These are phyloP conservation scores for Epistrophella euchroma DNA, from an alignment of 2,888 invertebrate species.

Conservation along the genomic window DNA sequence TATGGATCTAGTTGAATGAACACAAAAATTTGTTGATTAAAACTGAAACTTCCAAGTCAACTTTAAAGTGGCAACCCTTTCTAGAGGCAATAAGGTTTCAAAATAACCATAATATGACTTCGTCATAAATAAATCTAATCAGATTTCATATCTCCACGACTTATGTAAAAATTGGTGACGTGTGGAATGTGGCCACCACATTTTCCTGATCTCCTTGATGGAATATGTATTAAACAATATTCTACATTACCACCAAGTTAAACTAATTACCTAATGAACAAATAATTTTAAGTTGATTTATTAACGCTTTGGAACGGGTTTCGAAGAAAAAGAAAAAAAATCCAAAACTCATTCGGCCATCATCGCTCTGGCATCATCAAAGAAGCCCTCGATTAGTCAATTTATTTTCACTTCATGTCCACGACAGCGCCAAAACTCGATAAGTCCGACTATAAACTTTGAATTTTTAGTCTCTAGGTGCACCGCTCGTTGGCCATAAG, in stretches of 20 bases:
- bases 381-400: conserved; percentile 63
- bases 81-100: not conserved
- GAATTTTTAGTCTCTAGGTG: conserved; percentile 27
- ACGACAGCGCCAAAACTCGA: conserved; percentile 9
- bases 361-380: conserved; percentile 57
- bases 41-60: no score
- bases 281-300: conserved; percentile 76
- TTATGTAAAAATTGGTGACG: not conserved
- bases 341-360: conserved; percentile 40
- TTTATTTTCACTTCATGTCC: conserved; percentile 54
- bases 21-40: no score
- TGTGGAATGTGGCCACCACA: conserved; percentile 15
- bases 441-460: conserved; percentile 50
- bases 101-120: not conserved
- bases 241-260: conserved; percentile 67
- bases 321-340: not conserved
- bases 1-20: not conserved
- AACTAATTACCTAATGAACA: conserved; percentile 76
- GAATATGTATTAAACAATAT: conserved; percentile 56
- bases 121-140: conserved; percentile 3
- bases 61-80: not conserved
- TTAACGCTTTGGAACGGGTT: conserved; percentile 30
- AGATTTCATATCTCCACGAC: not conserved
- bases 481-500: conserved; percentile 40
- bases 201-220: not conserved